phyloP scores from a whole-genome alignment of 2,888 invertebrate species.

The Drosophila vallismaia region DNA sequence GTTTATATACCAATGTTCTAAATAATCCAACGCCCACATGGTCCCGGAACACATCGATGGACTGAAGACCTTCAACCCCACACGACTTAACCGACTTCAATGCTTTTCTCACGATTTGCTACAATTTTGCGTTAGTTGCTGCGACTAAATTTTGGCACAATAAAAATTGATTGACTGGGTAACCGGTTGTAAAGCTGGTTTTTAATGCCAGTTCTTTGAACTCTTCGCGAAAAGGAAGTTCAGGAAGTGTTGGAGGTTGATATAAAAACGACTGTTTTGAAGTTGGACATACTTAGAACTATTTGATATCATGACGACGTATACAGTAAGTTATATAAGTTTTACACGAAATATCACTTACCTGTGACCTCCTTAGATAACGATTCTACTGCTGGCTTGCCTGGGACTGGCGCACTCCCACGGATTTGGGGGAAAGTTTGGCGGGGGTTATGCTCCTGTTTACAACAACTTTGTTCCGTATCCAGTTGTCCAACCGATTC shows the following conservation, averaged over 20 bases:
- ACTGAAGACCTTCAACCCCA: conserved; percentile 68
- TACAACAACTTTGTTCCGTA: conserved; percentile 57
- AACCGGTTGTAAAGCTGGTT: conserved; percentile 59
- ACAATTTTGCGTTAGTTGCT: conserved; percentile 59
- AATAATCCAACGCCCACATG: conserved; percentile 61
- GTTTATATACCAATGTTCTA: conserved; percentile 67
- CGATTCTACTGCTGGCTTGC: conserved; percentile 34
- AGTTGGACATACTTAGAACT: conserved; percentile 50
- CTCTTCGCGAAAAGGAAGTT: conserved; percentile 60
- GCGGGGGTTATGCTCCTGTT: conserved; percentile 55
- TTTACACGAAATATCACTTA: background rate
- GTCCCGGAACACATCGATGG: conserved; percentile 52
- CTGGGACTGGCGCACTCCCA: conserved; percentile 40
- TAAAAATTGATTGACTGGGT: conserved; percentile 33
- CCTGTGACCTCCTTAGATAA: conserved; percentile 36
- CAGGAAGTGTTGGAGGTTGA: conserved; percentile 60
- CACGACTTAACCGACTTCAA: conserved; percentile 62
- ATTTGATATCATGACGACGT: conserved; percentile 50
- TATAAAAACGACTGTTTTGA: conserved; percentile 57
- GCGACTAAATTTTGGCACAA: conserved; percentile 56
- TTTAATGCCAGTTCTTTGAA: conserved; percentile 64
- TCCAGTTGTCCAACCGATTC: conserved; percentile 59
- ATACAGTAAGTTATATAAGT: conserved; percentile 50
- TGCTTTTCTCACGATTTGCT: conserved; percentile 67
- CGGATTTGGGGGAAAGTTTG: conserved; percentile 69